Evolutionary conservation across 2,888 invertebrate genomes (phyloP), one percentile per base, ranked within the genome.

Genomic region (Phaedon cochleariae): DNA sequence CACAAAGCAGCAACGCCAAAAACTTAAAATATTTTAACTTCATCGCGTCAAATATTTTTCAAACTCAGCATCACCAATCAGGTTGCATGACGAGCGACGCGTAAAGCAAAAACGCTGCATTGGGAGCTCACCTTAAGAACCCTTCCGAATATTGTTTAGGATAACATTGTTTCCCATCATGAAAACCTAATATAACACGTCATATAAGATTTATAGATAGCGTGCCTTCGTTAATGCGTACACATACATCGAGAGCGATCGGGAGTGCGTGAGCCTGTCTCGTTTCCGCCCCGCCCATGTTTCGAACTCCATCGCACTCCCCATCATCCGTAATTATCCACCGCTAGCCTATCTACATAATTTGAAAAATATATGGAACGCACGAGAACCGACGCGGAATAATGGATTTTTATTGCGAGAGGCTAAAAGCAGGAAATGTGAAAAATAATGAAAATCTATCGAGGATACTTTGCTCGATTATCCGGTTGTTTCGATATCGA

Each of bases 381-480:
- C 57, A 57, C 46, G 57, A 45, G 45, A 46, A 45, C 57, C 46
- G 45, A 26, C 26, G 29, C 45, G 41, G 45, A 46, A 26, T 57
- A 57, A 57, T 57, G 57, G 57, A 57, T 46, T 57, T 57, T 57
- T 57, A 57, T 57, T 57, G 57, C 45, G 18, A 26, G 57, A 17
- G 6, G 57, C 17, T 45, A 45, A 45, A 57, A 57, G 57, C 45
- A 57, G 57, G 57, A 57, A 57, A 57, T 45, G 57, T 41, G 45
- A 57, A 57, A 57, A 26, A 21, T 57, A 57, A 57, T 57, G 57
- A 57, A 45, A 57, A 57, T 57, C 41, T 57, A 57, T 57, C 46
- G 26, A 26, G 17, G 26, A 45, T 29, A 57, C 57, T 57, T 26
- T 57, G n/a, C 26, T 21, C 45, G 26, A 57, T 57, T 57, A 57